Base-by-base conservation (phyloP, 2,888 invertebrate genomes). In the Bhutanitis thaidina region DNA sequence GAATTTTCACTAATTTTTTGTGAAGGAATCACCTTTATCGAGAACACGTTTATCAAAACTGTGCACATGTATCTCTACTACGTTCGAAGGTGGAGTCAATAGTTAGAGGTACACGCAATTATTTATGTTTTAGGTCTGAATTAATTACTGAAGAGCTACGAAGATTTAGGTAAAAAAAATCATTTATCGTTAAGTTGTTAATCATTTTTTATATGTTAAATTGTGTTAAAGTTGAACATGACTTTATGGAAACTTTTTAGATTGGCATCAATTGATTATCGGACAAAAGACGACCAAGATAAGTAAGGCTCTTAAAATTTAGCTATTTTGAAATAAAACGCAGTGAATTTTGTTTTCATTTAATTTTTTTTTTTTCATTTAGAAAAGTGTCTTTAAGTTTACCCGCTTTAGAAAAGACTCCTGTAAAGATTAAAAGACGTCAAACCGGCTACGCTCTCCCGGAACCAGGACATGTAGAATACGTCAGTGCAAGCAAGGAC, bases 311-410 rank as follows among this genome's bases (percentile, higher is more conserved):
- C 9, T 30, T n/a, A 13, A 25, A n/a, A n/a, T n/a, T n/a, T n/a
- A n/a, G n/a, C n/a, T n/a, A n/a, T n/a, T n/a, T n/a, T n/a, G n/a
- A n/a, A n/a, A n/a, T n/a, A n/a, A n/a, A n/a, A n/a, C n/a, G n/a
- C n/a, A n/a, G n/a, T n/a, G n/a, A n/a, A 14, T 14, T 43, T 34
- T 20, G 14, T 36, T 32, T 30, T 41, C 7, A 9, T 40, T 14
- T 29, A 10, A 30, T 29, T 12, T 49, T 49, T 59, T 57, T 50
- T 43, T 51, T 47, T 35, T 52, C 49, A 46, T 66, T 52, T 69
- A 84, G 84, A 69, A 78, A 71, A 65, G 77, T 81, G 4, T 77
- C 73, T 5, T 65, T 84, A 43, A 61, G 59, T 32, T 8, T 62
- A 7, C 70, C 77, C 0, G 15, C 14, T 1, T 27, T 51, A 1